These are phyloP conservation scores for Tenthredo livida DNA, from an alignment of 2,888 invertebrate species.

Conservation along the genomic window DNA sequence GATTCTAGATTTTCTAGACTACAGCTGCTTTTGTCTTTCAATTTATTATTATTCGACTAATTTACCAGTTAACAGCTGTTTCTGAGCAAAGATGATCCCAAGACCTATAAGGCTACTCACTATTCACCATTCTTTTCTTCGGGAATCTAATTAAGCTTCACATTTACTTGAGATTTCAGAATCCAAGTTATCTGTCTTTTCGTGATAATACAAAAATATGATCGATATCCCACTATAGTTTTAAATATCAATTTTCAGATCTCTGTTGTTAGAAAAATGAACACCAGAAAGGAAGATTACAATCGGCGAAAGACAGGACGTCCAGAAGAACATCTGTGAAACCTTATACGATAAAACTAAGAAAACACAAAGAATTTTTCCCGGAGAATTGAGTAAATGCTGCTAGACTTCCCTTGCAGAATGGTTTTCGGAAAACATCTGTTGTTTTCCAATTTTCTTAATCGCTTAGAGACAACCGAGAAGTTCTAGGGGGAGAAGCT, in stretches of 20 bases:
- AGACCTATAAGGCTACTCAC: neutral
- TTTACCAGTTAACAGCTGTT: neutral
- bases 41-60: constrained; percentile 19
- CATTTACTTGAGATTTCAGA: neutral
- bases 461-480: constrained; percentile 3
- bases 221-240: neutral
- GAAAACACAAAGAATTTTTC: neutral
- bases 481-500: constrained; percentile 12
- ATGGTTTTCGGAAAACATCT: constrained; percentile 24
- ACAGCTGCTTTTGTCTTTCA: neutral
- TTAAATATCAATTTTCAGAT: neutral
- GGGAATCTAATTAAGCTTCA: constrained; percentile 10
- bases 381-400: neutral
- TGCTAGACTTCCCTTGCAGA: neutral
- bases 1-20: constrained; percentile 12
- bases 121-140: constrained; percentile 1
- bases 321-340: constrained; percentile 28
- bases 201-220: neutral
- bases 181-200: neutral
- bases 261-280: neutral
- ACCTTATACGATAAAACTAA: neutral
- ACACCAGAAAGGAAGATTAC: neutral
- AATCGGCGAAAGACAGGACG: neutral
- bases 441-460: constrained; percentile 44
- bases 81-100: neutral